phyloP scores from a whole-genome alignment of 2,888 invertebrate species.

The Yponomeuta evonymella region DNA sequence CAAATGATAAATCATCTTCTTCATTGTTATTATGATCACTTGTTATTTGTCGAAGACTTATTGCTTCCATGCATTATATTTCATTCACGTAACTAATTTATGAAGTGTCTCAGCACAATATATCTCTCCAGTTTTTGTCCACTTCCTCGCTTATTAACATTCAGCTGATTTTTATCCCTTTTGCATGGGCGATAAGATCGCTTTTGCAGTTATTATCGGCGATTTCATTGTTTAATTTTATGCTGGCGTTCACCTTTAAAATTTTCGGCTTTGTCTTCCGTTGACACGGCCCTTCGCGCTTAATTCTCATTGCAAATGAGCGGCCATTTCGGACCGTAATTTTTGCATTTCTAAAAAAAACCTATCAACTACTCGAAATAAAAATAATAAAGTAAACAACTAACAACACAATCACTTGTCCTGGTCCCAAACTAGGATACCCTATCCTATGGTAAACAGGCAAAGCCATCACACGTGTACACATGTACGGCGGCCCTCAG shows the following conservation, averaged over 20 bases:
- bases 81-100: neutral
- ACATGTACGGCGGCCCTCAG: too few relatives aligned
- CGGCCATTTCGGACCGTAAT: neutral
- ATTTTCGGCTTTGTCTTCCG: neutral
- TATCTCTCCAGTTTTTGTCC: neutral
- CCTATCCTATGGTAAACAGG: too few relatives aligned
- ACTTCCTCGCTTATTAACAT: neutral
- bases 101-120: neutral
- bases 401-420: too few relatives aligned
- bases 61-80: constrained; percentile 1
- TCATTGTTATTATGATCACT: neutral
- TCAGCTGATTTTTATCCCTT: neutral
- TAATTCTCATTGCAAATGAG: neutral
- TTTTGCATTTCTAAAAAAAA: neutral
- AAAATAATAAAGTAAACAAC: too few relatives aligned
- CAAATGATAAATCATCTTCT: neutral
- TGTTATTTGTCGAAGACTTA: neutral
- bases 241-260: neutral
- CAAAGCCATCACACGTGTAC: too few relatives aligned
- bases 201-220: neutral
- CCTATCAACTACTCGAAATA: neutral
- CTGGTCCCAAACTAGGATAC: too few relatives aligned
- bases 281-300: neutral
- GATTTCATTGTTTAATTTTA: neutral
- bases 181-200: neutral